phyloP scores from a whole-genome alignment of 2,797 vertebrate species.

The Rhinella marina region DNA sequence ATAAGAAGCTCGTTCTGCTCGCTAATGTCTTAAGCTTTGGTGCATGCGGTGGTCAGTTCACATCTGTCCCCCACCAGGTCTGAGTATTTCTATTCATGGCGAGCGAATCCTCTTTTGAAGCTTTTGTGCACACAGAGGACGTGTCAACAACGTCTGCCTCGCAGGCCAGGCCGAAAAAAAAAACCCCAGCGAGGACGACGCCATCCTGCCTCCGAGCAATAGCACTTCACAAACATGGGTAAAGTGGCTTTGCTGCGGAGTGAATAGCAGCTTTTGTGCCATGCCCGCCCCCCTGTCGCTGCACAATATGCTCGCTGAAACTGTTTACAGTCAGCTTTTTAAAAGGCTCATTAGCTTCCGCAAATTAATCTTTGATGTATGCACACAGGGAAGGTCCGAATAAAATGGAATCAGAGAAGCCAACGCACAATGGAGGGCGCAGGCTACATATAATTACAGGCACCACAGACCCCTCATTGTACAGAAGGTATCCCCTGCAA shows the following conservation, averaged over 20 bases:
- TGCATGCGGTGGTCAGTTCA: neutral
- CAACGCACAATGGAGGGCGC: neutral
- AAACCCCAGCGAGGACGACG: neutral
- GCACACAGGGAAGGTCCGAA: conserved; percentile 27
- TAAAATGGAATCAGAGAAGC: neutral
- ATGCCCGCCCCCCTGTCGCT: neutral
- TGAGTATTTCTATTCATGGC: neutral
- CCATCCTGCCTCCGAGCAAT: conserved; percentile 27
- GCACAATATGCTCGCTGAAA: conserved; percentile 20
- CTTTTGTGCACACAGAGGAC: conserved; percentile 8
- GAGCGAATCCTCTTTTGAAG: neutral
- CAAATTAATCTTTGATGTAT: conserved; percentile 54
- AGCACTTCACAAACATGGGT: conserved; percentile 29
- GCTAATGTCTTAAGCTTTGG: too few relatives aligned
- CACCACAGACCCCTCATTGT: neutral
- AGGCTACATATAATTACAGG: conserved; percentile 1
- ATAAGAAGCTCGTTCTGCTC: too few relatives aligned
- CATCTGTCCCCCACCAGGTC: neutral
- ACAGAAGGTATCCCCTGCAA: neutral
- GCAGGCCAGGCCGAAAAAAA: neutral
- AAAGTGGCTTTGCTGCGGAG: conserved; percentile 15
- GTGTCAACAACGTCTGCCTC: conserved; percentile 24
- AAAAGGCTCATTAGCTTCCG: conserved; percentile 36
- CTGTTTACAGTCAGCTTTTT: conserved; percentile 38
- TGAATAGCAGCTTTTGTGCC: conserved; percentile 44